These are phyloP conservation scores for Tenthredo mesomela DNA, from an alignment of 2,888 invertebrate species.

Conservation along the genomic window DNA sequence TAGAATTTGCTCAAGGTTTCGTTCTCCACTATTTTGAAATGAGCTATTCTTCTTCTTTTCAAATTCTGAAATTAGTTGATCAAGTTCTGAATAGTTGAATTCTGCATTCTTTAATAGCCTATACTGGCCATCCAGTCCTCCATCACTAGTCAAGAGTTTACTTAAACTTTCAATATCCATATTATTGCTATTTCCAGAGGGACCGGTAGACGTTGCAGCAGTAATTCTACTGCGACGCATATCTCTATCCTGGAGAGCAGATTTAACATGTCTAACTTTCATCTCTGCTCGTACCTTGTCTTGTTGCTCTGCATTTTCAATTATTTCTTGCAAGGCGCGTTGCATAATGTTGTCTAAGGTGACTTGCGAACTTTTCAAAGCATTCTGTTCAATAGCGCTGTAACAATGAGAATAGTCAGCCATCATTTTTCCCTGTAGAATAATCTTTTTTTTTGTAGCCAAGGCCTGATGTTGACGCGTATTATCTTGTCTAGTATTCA, in stretches of 20 bases:
- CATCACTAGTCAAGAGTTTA: not conserved
- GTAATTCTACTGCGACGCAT: slow-evolving; percentile 25
- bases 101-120: not conserved
- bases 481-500: slow-evolving; percentile 48
- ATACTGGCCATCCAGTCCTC: not conserved
- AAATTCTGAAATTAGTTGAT: not conserved
- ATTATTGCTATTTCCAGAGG: not conserved
- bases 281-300: slow-evolving; percentile 52
- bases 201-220: not conserved
- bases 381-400: slow-evolving; percentile 28
- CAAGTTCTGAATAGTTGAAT: not conserved
- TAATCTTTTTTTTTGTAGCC: slow-evolving; percentile 55
- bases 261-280: slow-evolving; percentile 48
- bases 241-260: not conserved
- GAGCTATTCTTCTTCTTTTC: not conserved
- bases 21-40: slow-evolving; percentile 11
- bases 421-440: slow-evolving; percentile 53
- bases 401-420: slow-evolving; percentile 53
- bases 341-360: slow-evolving; percentile 54
- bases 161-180: not conserved
- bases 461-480: slow-evolving; percentile 47
- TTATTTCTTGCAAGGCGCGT: slow-evolving; percentile 53
- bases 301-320: slow-evolving; percentile 54
- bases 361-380: slow-evolving; percentile 36
- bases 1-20: slow-evolving; percentile 52